Conservation (phyloP, 2,797 vertebrate species). For the Poeciliopsis infans region DNA sequence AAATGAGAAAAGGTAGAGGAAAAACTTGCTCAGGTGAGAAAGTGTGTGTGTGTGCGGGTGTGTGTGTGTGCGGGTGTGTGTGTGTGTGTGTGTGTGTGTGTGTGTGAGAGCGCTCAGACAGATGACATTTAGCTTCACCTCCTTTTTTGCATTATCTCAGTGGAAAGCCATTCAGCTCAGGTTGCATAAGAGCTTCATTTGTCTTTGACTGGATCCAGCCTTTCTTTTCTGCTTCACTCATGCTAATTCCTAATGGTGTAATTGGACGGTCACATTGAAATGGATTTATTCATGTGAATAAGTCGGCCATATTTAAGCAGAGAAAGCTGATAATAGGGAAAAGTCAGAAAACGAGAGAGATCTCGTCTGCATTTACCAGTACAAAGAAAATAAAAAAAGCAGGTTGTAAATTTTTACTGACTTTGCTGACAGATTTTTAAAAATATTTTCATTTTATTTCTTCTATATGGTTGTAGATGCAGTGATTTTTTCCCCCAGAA, state of each 20-base stretch:
- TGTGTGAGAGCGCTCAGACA: slow-evolving; percentile 14
- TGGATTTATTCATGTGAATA: slow-evolving; percentile 13
- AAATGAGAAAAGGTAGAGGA: background rate
- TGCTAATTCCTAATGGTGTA: slow-evolving; percentile 8
- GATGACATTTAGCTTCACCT: background rate
- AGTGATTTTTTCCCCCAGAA: background rate
- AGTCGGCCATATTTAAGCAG: background rate
- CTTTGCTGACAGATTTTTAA: background rate
- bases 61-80: no score
- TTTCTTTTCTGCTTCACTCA: slow-evolving; percentile 1
- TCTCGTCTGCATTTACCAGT: background rate
- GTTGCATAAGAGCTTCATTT: slow-evolving; percentile 2
- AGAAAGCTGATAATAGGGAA: background rate
- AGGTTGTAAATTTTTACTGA: background rate
- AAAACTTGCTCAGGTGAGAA: background rate
- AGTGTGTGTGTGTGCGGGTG: no score
- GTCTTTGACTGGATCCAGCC: slow-evolving; percentile 1
- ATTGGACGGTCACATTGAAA: slow-evolving; percentile 1
- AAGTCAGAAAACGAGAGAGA: background rate
- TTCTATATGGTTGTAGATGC: background rate
- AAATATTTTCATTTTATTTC: background rate
- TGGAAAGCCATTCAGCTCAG: slow-evolving; percentile 14
- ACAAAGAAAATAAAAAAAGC: background rate
- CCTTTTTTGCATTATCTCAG: slow-evolving; percentile 9
- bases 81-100: background rate